Base-by-base conservation (phyloP, 2,797 vertebrate species). In the Sciurus carolinensis region DNA sequence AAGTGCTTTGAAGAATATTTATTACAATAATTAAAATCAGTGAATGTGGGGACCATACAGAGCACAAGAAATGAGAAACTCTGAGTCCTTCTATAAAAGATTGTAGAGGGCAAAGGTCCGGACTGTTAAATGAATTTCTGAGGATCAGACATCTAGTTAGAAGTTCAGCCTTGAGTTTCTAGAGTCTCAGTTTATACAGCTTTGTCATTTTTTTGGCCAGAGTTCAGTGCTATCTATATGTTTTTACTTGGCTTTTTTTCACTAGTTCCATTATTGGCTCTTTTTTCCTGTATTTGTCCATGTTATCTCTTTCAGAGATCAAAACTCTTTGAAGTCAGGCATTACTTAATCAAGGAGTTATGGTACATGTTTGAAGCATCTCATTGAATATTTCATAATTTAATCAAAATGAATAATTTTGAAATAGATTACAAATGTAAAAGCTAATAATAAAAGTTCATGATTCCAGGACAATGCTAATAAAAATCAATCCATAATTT, bases 121-220 rank as follows among this genome's bases (percentile, higher is more conserved):
- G 59, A 33, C 17, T 77, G 4, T 4, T 33, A 69, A 57, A 12
- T n/a, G 30, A 62, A 54, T 67, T 81, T 85, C 28, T 88, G 20
- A 64, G 12, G 28, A 64, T 67, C 54, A 33, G 11, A 6, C 4
- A 52, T 30, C 11, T 5, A 66, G 5, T 67, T n/a, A 30, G 15
- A 5, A 72, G 1, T 20, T 17, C 0, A 30, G n/a, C 3, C 12
- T 4, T 64, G 39, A 36, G 7, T 1, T 1, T 5, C 8, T 50
- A 17, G 50, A n/a, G 6, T 20, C 33, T 39, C 11, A 7, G 5
- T 10, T 54, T 15, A 24, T 28, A 18, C 15, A 28, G 59, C 75
- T 85, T 42, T 66, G 1, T 24, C 22, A 0, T 82, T 30, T 24
- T 11, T 76, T 50, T 22, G 47, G 28, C 42, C 8, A 36, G 0